Conservation (phyloP, 1,140 invertebrate genomes). For the Orius laevigatus region DNA sequence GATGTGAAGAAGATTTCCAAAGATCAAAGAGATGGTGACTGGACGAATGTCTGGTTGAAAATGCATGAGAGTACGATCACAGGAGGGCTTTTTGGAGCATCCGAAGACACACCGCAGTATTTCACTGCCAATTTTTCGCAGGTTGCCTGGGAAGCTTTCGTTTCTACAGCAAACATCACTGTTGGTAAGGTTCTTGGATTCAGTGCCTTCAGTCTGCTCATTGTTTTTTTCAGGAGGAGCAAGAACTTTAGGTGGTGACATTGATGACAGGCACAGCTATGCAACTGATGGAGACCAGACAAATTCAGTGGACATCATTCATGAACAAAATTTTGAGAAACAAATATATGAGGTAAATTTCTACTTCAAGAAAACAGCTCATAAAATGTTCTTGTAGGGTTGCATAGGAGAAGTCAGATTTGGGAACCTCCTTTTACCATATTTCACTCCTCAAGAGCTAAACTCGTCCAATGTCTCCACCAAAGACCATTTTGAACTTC, state of each 20-base stretch:
- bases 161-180: slow-evolving; percentile 30
- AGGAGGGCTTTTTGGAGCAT: slow-evolving; percentile 32
- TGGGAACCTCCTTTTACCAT: slow-evolving; percentile 70
- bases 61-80: slow-evolving; percentile 36
- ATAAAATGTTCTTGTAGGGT: slow-evolving; percentile 40
- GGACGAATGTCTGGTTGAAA: slow-evolving; percentile 45
- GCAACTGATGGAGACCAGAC: slow-evolving; percentile 6
- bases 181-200: slow-evolving; percentile 24
- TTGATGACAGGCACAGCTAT: background rate
- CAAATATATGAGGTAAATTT: slow-evolving; percentile 29
- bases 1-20: slow-evolving; percentile 33
- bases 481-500: slow-evolving; percentile 35
- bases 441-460: slow-evolving; percentile 57
- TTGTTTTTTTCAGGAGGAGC: no score
- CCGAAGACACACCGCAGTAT: slow-evolving; percentile 26
- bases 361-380: slow-evolving; percentile 31
- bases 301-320: slow-evolving; percentile 8
- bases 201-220: background rate
- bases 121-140: slow-evolving; percentile 32
- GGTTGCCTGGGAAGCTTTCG: slow-evolving; percentile 38
- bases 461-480: slow-evolving; percentile 39
- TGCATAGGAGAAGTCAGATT: slow-evolving; percentile 83
- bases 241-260: no score
- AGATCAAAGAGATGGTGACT: slow-evolving; percentile 41
- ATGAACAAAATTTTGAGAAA: background rate